A percentile compares a stretch with the other conserved stretches of the same genome.
phyloP scores from a whole-genome alignment of 1,140 invertebrate species.

The Platorchestia sp. region DNA sequence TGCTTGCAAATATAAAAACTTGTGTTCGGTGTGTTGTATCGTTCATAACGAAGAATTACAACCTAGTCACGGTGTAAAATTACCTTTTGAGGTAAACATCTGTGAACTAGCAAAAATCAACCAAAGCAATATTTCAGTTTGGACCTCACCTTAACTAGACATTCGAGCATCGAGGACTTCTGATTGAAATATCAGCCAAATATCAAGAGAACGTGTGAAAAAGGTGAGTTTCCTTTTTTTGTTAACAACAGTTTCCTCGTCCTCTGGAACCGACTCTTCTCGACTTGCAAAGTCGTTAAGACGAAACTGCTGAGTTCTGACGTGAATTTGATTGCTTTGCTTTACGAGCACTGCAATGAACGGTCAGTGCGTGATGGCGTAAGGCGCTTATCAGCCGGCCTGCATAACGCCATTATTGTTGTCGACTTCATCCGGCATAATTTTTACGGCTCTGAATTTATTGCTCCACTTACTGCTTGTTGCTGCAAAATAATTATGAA shows the following conservation, averaged over 20 bases:
- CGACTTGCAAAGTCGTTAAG: not conserved
- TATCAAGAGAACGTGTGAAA: not conserved
- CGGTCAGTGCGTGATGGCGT: not conserved
- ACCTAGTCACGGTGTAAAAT: not conserved
- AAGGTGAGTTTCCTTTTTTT: not conserved
- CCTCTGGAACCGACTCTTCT: no score
- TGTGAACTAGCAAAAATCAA: not conserved
- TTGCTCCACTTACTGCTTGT: not conserved
- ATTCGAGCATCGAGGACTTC: not conserved
- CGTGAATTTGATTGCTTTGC: not conserved
- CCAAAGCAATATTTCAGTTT: not conserved
- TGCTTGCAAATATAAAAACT: not conserved
- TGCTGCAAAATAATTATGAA: not conserved
- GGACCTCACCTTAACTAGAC: not conserved
- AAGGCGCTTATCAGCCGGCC: not conserved
- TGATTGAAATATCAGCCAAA: not conserved
- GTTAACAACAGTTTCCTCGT: not conserved
- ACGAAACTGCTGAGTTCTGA: not conserved
- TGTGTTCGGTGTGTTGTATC: not conserved
- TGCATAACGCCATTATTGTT: conserved; percentile 10
- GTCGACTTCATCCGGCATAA: not conserved
- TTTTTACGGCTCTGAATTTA: conserved; percentile 7
- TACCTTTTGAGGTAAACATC: not conserved
- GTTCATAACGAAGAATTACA: not conserved
- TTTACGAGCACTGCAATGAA: not conserved